Evolutionary conservation across 2,797 vertebrate species (phyloP).

Genomic region (Acrossocheilus wenchowensis): DNA sequence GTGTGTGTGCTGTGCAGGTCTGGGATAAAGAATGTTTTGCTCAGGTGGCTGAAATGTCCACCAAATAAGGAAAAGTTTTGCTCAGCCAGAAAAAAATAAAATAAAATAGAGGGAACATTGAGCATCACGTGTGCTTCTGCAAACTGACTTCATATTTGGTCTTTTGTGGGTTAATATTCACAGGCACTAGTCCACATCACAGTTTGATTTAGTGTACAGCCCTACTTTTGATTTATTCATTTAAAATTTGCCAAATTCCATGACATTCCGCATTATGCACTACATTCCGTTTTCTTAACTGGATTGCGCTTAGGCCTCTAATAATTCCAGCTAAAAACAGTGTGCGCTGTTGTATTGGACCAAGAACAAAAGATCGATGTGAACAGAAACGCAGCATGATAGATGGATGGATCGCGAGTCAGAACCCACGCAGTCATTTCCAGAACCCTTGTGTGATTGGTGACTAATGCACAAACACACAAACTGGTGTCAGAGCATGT

Average conservation of each 20-base stretch:
- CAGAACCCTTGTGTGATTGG: slow-evolving; percentile 19
- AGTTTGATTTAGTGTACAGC: background rate
- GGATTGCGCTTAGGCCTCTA: background rate
- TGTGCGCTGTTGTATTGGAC: background rate
- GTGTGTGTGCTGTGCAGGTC: background rate
- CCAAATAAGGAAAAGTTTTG: background rate
- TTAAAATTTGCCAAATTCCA: background rate
- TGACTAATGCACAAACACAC: slow-evolving; percentile 32
- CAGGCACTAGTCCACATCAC: background rate
- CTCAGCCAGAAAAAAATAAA: too few species aligned
- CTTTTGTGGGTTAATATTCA: background rate
- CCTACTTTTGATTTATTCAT: background rate
- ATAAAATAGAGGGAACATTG: background rate
- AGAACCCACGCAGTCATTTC: slow-evolving; percentile 5
- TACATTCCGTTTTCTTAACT: background rate
- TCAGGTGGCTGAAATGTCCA: too few species aligned
- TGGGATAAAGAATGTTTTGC: background rate
- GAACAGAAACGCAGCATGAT: background rate
- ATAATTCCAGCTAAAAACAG: background rate
- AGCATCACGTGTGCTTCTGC: background rate
- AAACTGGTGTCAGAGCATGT: slow-evolving; percentile 39
- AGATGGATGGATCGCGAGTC: background rate
- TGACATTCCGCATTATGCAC: background rate
- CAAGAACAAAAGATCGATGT: background rate
- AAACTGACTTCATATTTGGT: background rate